Percentiles rank a stretch among this genome's conserved stretches.
These are phyloP conservation scores for Drosophila kurseongensis DNA, from an alignment of 1,140 invertebrate species.

Conservation along the genomic window DNA sequence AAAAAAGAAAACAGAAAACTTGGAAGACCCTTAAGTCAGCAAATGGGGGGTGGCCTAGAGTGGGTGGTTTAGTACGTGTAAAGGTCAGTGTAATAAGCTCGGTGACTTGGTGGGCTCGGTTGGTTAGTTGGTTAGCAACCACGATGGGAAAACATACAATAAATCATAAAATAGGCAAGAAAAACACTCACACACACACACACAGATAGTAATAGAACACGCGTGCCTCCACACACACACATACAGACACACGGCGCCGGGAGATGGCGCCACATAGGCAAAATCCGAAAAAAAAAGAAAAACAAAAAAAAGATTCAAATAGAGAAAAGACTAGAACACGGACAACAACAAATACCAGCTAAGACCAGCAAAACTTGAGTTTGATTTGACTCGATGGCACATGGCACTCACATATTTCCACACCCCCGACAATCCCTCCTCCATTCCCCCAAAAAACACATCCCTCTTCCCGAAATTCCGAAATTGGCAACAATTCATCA, in stretches of 20 bases:
- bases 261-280: conserved; percentile 66
- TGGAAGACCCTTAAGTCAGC: conserved; percentile 15
- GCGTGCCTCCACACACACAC: conserved; percentile 46
- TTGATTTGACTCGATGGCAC: conserved; percentile 57
- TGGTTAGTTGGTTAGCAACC: conserved; percentile 56
- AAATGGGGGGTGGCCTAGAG: background rate
- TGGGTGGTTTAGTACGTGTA: conserved; percentile 29
- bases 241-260: conserved; percentile 50
- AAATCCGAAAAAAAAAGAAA: background rate
- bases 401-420: conserved; percentile 15
- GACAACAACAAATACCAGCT: conserved; percentile 51
- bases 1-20: conserved; percentile 5
- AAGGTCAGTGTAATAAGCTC: conserved; percentile 75
- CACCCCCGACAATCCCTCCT: background rate
- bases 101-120: conserved; percentile 26
- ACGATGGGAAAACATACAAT: conserved; percentile 65
- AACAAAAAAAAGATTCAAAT: conserved; percentile 9
- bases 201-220: conserved; percentile 26
- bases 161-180: conserved; percentile 80
- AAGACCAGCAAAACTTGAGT: conserved; percentile 51
- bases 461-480: conserved; percentile 4
- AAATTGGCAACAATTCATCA: conserved; percentile 75
- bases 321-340: conserved; percentile 26
- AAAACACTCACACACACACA: conserved; percentile 14
- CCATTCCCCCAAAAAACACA: background rate